A percentile compares a stretch with the other conserved stretches of the same genome.
phyloP scores from a whole-genome alignment of 2,113 vertebrate genomes.

The Pedionomus torquatus region DNA sequence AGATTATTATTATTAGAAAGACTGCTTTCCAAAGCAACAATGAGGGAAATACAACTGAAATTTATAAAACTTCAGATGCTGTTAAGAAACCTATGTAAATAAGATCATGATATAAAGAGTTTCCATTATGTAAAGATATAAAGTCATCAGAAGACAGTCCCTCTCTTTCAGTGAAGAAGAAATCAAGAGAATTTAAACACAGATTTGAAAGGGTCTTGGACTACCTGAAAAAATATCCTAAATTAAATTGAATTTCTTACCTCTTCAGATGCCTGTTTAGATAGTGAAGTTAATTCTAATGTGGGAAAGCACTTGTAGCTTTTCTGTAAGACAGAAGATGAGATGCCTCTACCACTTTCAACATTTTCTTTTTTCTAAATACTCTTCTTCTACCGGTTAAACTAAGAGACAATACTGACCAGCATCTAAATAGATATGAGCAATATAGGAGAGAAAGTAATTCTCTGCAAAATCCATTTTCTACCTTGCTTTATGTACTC shows the following conservation, averaged over 20 bases:
- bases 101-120: background rate
- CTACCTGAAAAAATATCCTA: background rate
- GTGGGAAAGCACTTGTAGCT: background rate
- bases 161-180: background rate
- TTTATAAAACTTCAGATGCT: background rate
- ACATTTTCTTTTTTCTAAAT: background rate
- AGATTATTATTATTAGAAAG: background rate
- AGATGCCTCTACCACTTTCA: background rate
- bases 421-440: background rate
- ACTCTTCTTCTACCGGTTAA: background rate
- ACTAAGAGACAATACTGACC: background rate
- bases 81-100: background rate
- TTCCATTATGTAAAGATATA: background rate
- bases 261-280: background rate
- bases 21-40: background rate
- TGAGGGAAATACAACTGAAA: background rate
- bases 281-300: background rate
- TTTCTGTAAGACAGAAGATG: background rate
- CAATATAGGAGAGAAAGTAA: background rate
- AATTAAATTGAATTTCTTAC: background rate
- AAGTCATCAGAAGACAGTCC: background rate
- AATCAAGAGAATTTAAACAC: background rate
- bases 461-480: background rate
- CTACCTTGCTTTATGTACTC: background rate
- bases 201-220: background rate